These are phyloP conservation scores for Pseudotriccus pelzelni DNA, from an alignment of 2,797 vertebrate genomes.

Conservation along the genomic window DNA sequence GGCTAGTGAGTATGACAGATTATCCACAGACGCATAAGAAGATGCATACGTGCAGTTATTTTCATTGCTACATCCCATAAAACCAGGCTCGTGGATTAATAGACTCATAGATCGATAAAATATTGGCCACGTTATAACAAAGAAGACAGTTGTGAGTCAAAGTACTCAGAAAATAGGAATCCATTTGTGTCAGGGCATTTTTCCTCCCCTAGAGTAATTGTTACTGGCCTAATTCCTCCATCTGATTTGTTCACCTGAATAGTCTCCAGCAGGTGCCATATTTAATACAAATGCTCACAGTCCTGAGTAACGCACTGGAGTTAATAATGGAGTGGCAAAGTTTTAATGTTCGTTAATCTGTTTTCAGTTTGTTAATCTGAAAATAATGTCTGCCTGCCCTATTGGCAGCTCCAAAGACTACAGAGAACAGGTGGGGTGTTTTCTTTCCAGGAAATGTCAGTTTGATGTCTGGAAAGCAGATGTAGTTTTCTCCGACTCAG, in stretches of 20 bases:
- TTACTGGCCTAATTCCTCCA: not conserved
- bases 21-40: not conserved
- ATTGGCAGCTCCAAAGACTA: slow-evolving; percentile 19
- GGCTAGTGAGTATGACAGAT: not conserved
- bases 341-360: not conserved
- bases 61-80: not conserved
- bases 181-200: not conserved
- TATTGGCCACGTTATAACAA: not conserved
- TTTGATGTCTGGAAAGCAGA: slow-evolving; percentile 61
- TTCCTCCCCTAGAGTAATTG: not conserved
- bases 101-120: not conserved
- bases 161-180: not conserved
- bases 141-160: not conserved
- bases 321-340: not conserved
- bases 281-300: not conserved
- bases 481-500: slow-evolving; percentile 22
- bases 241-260: not conserved
- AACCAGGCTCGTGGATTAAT: not conserved
- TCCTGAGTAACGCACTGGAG: not conserved
- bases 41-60: not conserved
- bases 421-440: slow-evolving; percentile 33
- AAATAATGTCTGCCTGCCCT: slow-evolving; percentile 28
- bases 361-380: slow-evolving; percentile 39
- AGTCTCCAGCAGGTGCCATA: not conserved
- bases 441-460: slow-evolving; percentile 61